Percentiles rank a stretch among this genome's conserved stretches.
phyloP scores from a whole-genome alignment of 2,888 invertebrate genomes.

The Latheticus oryzae region DNA sequence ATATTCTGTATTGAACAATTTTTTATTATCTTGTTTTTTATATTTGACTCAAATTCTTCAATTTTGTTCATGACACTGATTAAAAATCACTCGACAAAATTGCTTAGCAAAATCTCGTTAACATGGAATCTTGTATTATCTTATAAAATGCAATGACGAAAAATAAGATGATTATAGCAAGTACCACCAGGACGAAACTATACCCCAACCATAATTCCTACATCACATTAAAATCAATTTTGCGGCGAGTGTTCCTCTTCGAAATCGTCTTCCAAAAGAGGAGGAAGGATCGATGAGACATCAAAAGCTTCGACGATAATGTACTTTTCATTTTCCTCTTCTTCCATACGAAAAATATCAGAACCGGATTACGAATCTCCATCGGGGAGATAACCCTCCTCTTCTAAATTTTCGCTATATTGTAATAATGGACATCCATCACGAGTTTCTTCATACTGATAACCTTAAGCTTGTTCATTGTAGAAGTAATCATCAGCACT shows the following conservation, averaged over 20 bases:
- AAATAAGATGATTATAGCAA: slow-evolving; percentile 45
- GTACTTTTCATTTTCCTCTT: slow-evolving; percentile 69
- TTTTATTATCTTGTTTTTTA: too few relatives aligned
- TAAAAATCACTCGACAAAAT: too few relatives aligned
- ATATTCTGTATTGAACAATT: too few relatives aligned
- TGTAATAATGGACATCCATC: slow-evolving; percentile 52
- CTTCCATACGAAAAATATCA: slow-evolving; percentile 65
- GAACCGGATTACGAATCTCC: slow-evolving; percentile 69
- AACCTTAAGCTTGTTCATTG: slow-evolving; percentile 55
- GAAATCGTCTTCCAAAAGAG: slow-evolving; percentile 80
- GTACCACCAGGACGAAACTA: slow-evolving; percentile 48
- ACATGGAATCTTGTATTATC: too few relatives aligned
- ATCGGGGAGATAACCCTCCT: slow-evolving; percentile 76
- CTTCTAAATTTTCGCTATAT: slow-evolving; percentile 58
- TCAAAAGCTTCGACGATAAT: slow-evolving; percentile 81
- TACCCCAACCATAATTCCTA: slow-evolving; percentile 44
- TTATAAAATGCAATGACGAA: slow-evolving; percentile 48
- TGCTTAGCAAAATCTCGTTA: too few relatives aligned
- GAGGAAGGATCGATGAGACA: slow-evolving; percentile 81
- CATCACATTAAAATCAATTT: slow-evolving; percentile 63
- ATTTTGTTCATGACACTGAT: too few relatives aligned
- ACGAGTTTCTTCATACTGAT: slow-evolving; percentile 58
- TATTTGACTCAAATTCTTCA: too few relatives aligned
- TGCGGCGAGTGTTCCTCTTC: slow-evolving; percentile 67
- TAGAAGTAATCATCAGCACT: slow-evolving; percentile 63